Conservation (phyloP, 2,888 invertebrate genomes). For the Netelia fuscicornis region DNA sequence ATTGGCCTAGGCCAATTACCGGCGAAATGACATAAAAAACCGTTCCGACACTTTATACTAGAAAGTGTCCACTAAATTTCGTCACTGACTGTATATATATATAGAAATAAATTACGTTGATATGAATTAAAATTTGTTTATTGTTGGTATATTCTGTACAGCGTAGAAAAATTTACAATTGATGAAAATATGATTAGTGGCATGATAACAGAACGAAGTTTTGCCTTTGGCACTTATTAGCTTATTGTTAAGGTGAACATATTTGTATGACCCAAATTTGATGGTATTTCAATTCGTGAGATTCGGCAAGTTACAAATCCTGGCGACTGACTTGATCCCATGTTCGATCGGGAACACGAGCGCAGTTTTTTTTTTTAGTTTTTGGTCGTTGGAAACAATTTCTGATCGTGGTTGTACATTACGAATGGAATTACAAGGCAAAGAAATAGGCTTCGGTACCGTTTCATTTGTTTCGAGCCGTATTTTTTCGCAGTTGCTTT, state of each 20-base stretch:
- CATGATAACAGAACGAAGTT: neutral
- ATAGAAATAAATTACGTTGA: slow-evolving; percentile 65
- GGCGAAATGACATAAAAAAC: too few relatives aligned
- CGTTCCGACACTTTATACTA: too few relatives aligned
- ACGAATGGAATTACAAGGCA: neutral
- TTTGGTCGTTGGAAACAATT: neutral
- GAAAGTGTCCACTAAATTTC: too few relatives aligned
- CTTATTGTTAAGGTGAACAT: neutral
- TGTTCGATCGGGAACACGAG: neutral
- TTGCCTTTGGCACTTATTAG: neutral
- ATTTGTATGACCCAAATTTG: too few relatives aligned
- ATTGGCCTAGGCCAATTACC: too few relatives aligned
- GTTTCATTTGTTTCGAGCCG: neutral
- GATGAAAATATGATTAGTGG: slow-evolving; percentile 9
- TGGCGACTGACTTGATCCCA: too few relatives aligned
- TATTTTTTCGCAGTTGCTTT: neutral
- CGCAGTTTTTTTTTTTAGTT: neutral
- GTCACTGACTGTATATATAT: too few relatives aligned
- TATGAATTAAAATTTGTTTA: slow-evolving; percentile 47
- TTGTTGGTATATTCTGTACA: slow-evolving; percentile 23
- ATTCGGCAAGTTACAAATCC: too few relatives aligned
- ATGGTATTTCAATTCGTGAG: too few relatives aligned
- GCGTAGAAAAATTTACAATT: slow-evolving; percentile 26
- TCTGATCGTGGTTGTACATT: neutral
- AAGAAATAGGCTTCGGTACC: slow-evolving; percentile 1